These are phyloP conservation scores for Notodonta dromedarius DNA, from an alignment of 2,888 invertebrate species.

Conservation along the genomic window DNA sequence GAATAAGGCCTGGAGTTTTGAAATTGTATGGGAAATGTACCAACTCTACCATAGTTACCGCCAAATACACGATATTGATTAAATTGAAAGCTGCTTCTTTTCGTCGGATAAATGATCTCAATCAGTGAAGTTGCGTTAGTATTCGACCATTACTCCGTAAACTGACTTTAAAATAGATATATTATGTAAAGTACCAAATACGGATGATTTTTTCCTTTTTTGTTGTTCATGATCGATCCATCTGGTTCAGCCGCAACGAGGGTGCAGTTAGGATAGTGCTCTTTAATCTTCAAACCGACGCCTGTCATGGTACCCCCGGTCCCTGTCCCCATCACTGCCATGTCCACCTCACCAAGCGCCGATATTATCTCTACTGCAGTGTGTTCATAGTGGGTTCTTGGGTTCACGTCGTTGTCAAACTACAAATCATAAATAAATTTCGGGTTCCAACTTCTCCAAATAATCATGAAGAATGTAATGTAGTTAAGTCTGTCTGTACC, in stretches of 20 bases:
- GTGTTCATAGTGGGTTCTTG: constrained; percentile 96
- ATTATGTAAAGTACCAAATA: constrained; percentile 38
- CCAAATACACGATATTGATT: too few species aligned
- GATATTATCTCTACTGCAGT: constrained; percentile 95
- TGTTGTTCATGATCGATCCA: constrained; percentile 86
- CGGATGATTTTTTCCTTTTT: constrained; percentile 36
- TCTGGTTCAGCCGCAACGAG: constrained; percentile 94
- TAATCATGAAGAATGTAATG: too few species aligned
- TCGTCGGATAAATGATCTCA: too few species aligned
- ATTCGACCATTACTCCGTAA: too few species aligned
- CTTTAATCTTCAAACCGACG: constrained; percentile 93
- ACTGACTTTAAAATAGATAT: neutral
- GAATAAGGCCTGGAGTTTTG: too few species aligned
- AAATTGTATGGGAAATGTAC: too few species aligned
- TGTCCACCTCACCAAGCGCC: constrained; percentile 87
- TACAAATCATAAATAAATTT: constrained; percentile 53
- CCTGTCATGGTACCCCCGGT: constrained; percentile 97
- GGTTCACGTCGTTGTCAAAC: constrained; percentile 96
- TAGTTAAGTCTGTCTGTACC: constrained; percentile 18
- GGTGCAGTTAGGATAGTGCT: constrained; percentile 88
- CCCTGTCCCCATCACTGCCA: constrained; percentile 92
- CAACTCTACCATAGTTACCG: too few species aligned
- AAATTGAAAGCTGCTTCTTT: too few species aligned
- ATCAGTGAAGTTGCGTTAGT: too few species aligned
- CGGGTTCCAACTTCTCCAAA: too few species aligned